These are phyloP conservation scores for Falco berigora DNA, from an alignment of 2,797 vertebrate genomes.

Conservation along the genomic window DNA sequence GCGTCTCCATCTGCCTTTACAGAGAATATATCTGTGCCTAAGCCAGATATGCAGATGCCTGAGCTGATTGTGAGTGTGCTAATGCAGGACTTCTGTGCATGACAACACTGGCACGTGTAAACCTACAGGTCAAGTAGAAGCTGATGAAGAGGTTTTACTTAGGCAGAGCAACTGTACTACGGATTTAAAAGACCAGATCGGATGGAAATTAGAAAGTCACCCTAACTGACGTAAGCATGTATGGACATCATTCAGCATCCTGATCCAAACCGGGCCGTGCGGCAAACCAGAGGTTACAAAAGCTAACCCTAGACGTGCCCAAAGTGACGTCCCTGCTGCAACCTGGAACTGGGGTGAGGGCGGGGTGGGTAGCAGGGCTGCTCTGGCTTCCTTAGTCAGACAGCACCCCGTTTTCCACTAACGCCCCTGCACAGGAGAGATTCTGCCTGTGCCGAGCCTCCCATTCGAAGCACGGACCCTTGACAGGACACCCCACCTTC, in stretches of 20 bases:
- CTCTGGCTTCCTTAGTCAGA: not conserved
- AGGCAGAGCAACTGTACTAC: not conserved
- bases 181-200: not conserved
- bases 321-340: not conserved
- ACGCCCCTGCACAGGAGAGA: rapidly evolving
- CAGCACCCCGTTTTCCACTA: not conserved
- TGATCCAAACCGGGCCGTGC: not conserved
- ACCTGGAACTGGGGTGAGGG: not conserved
- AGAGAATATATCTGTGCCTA: not conserved
- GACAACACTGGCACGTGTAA: not conserved
- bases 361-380: not conserved
- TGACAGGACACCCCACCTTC: not conserved
- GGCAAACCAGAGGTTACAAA: not conserved
- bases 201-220: not conserved
- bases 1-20: not conserved
- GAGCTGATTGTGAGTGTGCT: not conserved
- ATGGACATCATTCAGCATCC: not conserved
- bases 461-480: rapidly evolving
- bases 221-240: not conserved
- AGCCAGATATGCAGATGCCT: not conserved
- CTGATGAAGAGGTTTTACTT: not conserved
- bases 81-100: not conserved
- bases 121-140: not conserved
- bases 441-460: not conserved
- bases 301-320: not conserved